Evolutionary conservation across 2,888 invertebrate species (phyloP), one percentile per base, ranked within the genome.

Genomic region (Drosophila neoperkinsi): DNA sequence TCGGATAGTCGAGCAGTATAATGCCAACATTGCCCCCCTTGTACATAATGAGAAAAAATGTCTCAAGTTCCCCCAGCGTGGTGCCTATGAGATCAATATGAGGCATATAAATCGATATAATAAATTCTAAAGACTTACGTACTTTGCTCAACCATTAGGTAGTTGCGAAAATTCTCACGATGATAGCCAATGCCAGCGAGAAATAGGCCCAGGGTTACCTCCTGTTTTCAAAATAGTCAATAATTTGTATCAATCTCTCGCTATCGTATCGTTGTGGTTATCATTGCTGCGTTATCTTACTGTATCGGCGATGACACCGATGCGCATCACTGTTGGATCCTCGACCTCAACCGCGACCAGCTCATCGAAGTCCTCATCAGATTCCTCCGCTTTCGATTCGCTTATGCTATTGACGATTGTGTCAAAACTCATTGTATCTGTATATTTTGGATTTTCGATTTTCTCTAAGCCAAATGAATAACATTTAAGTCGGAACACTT

Each of bases 151-250:
- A 79, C 87, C 61, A 74, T 70, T 10, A 88, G 25, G 57, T 85
- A 85, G n/a, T 77, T 85, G 28, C 74, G 55, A 51, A 79, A 84
- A 10, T 25, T 65, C 0, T 77, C 71, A 16, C 53, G 64, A 34
- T 70, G 65, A 51, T 70, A 89, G 1, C 89, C 89, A n/a, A 89
- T 52, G 51, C 87, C 87, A 4, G 79, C 68, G 0, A 85, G 61
- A 10, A 85, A 30, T 7, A 85, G 51, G 1, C 89, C 89, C 21
- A 87, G n/a, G 0, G 77, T 77, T 1, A 85, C 55, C 38, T 85
- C 85, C 89, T 46, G 9, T 46, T 83, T 10, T 7, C 16, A 34
- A 52, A 30, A 4, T 3, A 46, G 25, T 9, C 16, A 46, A 46
- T 25, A 9, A 46, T 9, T 25, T 46, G 7, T 16, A 9, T 4